Base-by-base conservation (phyloP, 37 sponge, comb jelly and placozoan species). In the Beroe ovata region DNA sequence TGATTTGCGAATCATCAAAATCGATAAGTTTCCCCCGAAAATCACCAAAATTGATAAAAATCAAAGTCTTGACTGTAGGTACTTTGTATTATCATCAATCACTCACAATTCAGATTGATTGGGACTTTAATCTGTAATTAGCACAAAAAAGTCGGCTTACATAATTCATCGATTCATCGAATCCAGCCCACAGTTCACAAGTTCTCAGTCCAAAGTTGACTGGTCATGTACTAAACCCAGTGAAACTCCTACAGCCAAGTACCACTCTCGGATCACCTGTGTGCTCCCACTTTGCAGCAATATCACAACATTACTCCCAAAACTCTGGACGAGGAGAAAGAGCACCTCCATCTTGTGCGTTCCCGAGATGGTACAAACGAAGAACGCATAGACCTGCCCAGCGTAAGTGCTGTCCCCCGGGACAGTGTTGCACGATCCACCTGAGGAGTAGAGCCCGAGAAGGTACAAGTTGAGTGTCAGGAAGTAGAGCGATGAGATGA, bases 401-500 rank as follows among this genome's bases (percentile, higher is more conserved):
- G 54, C 54, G 54, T 16, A 8, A 1, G 1, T 18, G 30, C 4
- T 32, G 30, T 34, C 16, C 6, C 21, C n/a, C 3, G 63, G 63
- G n/a, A n/a, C n/a, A 47, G 54, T 11, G 11, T 47, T 47, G 34
- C 69, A 66, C 18, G 33, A 14, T 16, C 30, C 69, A 3, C 69
- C 69, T 6, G 2, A 18, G 16, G 36, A 32, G 69, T 66, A 33
- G 32, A 34, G 36, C 2, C 30, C 19, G 35, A 66, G 69, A 37
- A 66, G 30, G 69, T 66, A 66, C 1, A 25, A 18, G 69, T 77
- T 42, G 8, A 77, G 36, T 1, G 47, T 25, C 0, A 77, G 54
- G 54, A 35, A 23, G 84, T 32, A 77, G 84, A 77, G 84, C 22
- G 4, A 21, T n/a, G 22, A 77, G 84, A 77, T 33, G 84, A 77